Evolutionary conservation across 2,113 vertebrate species (phyloP), one percentile per base, ranked within the genome.

Genomic region (Camelus bactrianus): DNA sequence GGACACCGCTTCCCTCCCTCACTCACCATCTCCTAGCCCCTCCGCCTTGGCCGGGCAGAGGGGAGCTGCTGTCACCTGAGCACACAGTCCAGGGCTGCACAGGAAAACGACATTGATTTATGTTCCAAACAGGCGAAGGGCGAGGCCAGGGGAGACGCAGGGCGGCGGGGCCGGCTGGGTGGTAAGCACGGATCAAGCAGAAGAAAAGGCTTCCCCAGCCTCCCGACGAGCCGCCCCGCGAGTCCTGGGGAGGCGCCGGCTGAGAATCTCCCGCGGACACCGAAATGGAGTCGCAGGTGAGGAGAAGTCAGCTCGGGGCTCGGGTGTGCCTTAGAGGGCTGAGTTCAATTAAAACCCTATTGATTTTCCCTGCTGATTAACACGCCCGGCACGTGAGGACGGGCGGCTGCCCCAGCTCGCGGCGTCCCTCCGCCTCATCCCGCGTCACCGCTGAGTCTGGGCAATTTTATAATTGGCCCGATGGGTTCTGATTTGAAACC

Each of bases 231-330:
- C 97, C 95, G 98, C 97, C 98, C 92, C 97, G 98, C 98, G 97
- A 98, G 98, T 98, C 98, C 98, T 94, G 98, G 94, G 98, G 96
- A 97, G 98, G 98, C 69, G 98, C 98, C 98, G 99, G 98, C 98
- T 97, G 98, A 97, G 98, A 98, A 98, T 98, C 98, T 99, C 99
- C 99, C 99, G 99, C 99, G 99, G 98, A 98, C 90, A 95, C 98
- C 97, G 97, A 97, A 99, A 98, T 98, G 98, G 99, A 99, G 99
- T 99, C 98, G 98, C 46, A 98, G 99, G 99, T 99, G 99, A 99
- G 98, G 98, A 95, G 96, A 84, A 98, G 98, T 98, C 98, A 96
- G 99, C 98, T 98, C 88, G 98, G 99, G 98, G 98, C 97, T 94
- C 0, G 97, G 89, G 96, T 96, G 99, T 97, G 99, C 98, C 98